Evolutionary conservation across 2,888 invertebrate species (phyloP).

Genomic region (Cacoxenus indagator): DNA sequence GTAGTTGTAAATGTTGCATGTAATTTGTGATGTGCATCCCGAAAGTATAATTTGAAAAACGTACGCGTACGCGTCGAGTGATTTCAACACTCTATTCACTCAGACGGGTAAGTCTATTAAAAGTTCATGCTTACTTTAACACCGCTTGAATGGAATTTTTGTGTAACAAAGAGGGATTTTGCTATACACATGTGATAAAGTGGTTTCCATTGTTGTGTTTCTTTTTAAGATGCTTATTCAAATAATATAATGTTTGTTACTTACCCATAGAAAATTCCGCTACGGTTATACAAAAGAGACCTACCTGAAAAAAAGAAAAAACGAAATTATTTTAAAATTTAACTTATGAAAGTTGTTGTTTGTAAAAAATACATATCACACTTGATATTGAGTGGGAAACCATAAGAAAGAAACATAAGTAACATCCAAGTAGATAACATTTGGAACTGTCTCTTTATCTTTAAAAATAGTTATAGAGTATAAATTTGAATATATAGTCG

Average conservation of each 20-base stretch:
- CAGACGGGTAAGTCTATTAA: slow-evolving; percentile 16
- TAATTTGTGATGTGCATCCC: neutral
- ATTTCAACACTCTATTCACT: neutral
- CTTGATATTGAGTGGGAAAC: no score
- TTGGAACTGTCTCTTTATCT: no score
- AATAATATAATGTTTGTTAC: neutral
- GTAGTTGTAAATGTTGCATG: neutral
- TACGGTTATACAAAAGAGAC: neutral
- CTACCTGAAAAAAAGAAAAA: neutral
- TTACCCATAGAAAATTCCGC: neutral
- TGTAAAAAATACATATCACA: no score
- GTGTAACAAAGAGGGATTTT: no score
- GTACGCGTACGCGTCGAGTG: neutral
- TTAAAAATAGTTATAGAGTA: no score
- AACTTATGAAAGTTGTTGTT: no score
- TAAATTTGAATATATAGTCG: no score
- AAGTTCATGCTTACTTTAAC: neutral
- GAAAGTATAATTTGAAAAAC: neutral
- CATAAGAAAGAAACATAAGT: no score
- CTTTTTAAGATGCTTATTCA: neutral
- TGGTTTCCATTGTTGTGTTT: neutral
- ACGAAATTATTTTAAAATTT: no score
- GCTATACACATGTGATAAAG: no score
- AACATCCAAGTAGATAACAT: no score
- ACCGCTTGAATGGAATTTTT: neutral